phyloP scores from a whole-genome alignment of 2,888 invertebrate genomes.

The Auanema freiburgensis region DNA sequence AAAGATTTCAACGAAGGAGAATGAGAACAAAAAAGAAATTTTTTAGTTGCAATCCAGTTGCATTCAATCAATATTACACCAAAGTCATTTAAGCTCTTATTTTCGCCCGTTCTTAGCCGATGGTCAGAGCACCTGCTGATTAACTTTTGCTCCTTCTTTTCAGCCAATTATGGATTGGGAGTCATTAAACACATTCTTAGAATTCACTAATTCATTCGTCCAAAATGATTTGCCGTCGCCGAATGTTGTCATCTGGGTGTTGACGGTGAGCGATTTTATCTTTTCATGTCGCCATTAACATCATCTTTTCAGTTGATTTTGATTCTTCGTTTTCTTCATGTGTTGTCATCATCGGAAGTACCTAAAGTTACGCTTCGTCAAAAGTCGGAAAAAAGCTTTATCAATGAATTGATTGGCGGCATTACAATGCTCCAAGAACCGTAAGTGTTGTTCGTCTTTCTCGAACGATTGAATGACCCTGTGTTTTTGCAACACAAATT shows the following conservation, averaged over 20 bases:
- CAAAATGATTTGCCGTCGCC: not conserved
- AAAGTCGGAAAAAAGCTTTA: not conserved
- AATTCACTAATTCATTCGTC: not conserved
- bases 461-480: not conserved
- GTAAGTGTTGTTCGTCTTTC: no score
- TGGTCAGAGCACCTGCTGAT: no score
- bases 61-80: no score
- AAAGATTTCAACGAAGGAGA: no score
- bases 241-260: not conserved
- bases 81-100: no score
- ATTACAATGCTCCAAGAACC: constrained; percentile 2
- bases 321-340: constrained; percentile 4
- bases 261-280: constrained; percentile 4
- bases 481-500: not conserved
- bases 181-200: no score
- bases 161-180: no score
- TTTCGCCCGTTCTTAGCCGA: no score
- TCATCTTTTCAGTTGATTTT: not conserved
- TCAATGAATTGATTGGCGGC: not conserved
- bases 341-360: not conserved
- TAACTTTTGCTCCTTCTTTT: no score
- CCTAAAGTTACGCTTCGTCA: constrained; percentile 1
- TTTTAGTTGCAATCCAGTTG: no score
- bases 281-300: no score
- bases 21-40: no score